Evolutionary conservation across 2,113 vertebrate genomes (phyloP).

Genomic region (Rhombomys opimus): DNA sequence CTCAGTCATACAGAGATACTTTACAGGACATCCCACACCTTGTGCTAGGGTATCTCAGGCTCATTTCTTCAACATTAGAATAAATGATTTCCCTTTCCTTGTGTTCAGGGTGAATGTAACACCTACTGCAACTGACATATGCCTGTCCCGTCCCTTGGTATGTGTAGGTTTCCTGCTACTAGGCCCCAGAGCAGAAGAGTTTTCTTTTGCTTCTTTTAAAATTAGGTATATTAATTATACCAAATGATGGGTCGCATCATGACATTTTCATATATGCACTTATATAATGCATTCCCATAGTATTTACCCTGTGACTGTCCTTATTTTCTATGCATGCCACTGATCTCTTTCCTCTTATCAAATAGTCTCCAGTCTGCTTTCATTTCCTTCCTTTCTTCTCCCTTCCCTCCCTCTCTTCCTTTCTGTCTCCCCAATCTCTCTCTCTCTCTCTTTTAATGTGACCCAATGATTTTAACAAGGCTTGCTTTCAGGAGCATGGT

Average conservation of each 20-base stretch:
- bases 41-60: background rate
- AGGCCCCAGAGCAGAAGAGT: background rate
- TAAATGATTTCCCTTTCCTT: background rate
- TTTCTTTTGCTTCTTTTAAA: background rate
- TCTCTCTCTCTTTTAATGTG: background rate
- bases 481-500: background rate
- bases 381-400: background rate
- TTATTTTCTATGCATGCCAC: background rate
- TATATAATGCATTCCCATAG: too few species aligned
- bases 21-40: background rate
- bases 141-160: background rate
- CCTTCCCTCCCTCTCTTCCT: background rate
- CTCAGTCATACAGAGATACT: background rate
- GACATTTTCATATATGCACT: background rate
- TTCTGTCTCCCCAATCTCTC: background rate
- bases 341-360: background rate
- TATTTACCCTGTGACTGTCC: background rate
- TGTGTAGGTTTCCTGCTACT: background rate
- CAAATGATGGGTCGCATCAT: background rate
- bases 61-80: background rate
- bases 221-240: background rate
- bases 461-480: background rate
- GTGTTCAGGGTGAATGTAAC: background rate
- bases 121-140: background rate
- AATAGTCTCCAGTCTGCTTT: background rate